Evolutionary conservation across 1,140 invertebrate species (phyloP), one percentile per base, ranked within the genome.

Genomic region (Gerris buenoi): DNA sequence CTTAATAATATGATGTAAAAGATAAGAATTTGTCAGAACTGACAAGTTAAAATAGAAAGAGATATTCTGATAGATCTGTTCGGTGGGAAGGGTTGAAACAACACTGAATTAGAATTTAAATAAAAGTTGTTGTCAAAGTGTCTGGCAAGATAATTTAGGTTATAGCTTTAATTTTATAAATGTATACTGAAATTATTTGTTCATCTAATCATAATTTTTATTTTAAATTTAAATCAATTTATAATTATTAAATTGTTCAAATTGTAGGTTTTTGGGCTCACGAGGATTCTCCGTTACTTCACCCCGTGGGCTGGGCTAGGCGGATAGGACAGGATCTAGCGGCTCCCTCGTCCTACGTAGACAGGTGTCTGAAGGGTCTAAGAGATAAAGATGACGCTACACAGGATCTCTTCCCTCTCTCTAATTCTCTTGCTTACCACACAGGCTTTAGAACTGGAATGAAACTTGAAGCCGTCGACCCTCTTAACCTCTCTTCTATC

Each of bases 391-490:
- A 85, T 73, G 93, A 88, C 79, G 87, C 86, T 25, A 90, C 84
- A 46, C 87, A 85, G 72, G 86, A 86, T 68, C 80, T 88, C 33
- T 91, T 94, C 75, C 81, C 82, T 68, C 81, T 82, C 27, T 75
- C 73, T 25, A 75, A 81, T 71, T 66, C 63, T 13, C 58, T 65
- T 73, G 77, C 27, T 74, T 75, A 69, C 68, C 69, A 60, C 68
- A 73, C 33, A 71, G 78, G 83, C 2, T 95, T 97, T 74, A 78
- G 84, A 26, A 87, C 89, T 72, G 94, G 93, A 57, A 96, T 97
- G 93, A 97, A 97, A 76, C 77, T 98, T 26, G 95, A 97, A 81
- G 94, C 94, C 0, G 93, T 98, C 62, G 95, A 98, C 82, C 95
- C 95, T 0, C 79, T 97, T 0, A 97, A 98, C 78, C 79, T 97